These are phyloP conservation scores for Notolabrus celidotus DNA, from an alignment of 2,797 vertebrate genomes.

Conservation along the genomic window DNA sequence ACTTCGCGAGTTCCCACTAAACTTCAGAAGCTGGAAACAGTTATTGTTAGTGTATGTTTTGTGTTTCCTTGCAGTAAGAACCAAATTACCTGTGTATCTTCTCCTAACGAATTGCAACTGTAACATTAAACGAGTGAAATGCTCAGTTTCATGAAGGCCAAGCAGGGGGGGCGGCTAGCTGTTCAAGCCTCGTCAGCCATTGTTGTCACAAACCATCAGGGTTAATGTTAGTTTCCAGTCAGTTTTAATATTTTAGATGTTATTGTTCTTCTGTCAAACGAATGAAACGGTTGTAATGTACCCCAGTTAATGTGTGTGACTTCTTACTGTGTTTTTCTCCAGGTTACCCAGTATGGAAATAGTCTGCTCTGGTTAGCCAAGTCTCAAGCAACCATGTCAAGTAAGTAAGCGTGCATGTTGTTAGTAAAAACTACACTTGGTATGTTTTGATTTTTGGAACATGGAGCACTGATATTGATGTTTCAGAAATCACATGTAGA, in stretches of 20 bases:
- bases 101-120: accelerated
- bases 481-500: too few relatives aligned
- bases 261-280: neutral
- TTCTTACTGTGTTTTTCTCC: neutral
- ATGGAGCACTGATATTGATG: too few relatives aligned
- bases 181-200: constrained; percentile 1
- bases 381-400: constrained; percentile 91
- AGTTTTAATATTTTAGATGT: neutral
- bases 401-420: constrained; percentile 82
- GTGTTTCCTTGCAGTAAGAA: accelerated
- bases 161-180: neutral
- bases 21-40: accelerated
- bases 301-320: neutral
- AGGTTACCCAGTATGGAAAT: constrained; percentile 48
- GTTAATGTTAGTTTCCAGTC: too few relatives aligned
- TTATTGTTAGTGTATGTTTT: accelerated
- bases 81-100: accelerated
- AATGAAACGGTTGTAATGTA: neutral
- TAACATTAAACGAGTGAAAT: accelerated
- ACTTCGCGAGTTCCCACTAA: accelerated
- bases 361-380: constrained; percentile 56
- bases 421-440: too few relatives aligned
- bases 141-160: constrained; percentile 20
- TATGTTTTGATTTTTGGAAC: neutral
- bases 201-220: neutral